Base-by-base conservation (phyloP, 2,797 vertebrate genomes). In the Echeneis naucrates region DNA sequence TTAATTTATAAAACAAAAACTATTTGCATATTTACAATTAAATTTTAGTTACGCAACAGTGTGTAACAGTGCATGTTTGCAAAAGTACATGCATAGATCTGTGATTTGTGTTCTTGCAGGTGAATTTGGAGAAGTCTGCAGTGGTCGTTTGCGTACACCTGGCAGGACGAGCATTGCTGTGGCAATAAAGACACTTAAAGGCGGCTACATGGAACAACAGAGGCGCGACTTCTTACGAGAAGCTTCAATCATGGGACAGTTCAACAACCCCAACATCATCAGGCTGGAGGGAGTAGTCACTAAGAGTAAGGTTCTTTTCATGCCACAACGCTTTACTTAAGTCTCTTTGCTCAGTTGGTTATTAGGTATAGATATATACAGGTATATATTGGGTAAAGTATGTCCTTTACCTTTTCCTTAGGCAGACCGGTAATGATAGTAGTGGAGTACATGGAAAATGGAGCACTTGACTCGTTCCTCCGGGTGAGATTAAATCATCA, bases 141-240 rank as follows among this genome's bases (percentile, higher is more conserved):
- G 98, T 61, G 98, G 98, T 4, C 95, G 95, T 16, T 90, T 99
- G 87, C 97, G 96, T 79, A 94, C 95, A 32, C 96, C 96, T 53
- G 96, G 97, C 33, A 97, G 97, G 88, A 95, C 95, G 81, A 97
- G 98, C 85, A 96, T 97, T 32, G 93, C 96, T 23, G 98, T 98
- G 70, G 98, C 98, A 66, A 99, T 99, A 82, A 99, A 99, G 92
- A 99, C 98, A n/a, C 91, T 99, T 8, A 99, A 99, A 93, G 96
- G 97, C 0, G 98, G 98, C 64, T 97, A 97, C 7, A 74, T 97
- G 89, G 98, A 99, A 48, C 94, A 95, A 4, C 98, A 99, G 89
- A 95, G 96, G 85, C 92, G 95, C 78, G 97, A 98, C 80, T 99
- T 99, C 91, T 92, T 99, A 69, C 94, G 97, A 68, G 98, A 99